Evolutionary conservation across 2,797 vertebrate species (phyloP), one percentile per base, ranked within the genome.

Genomic region (Tympanoctomys barrerae): DNA sequence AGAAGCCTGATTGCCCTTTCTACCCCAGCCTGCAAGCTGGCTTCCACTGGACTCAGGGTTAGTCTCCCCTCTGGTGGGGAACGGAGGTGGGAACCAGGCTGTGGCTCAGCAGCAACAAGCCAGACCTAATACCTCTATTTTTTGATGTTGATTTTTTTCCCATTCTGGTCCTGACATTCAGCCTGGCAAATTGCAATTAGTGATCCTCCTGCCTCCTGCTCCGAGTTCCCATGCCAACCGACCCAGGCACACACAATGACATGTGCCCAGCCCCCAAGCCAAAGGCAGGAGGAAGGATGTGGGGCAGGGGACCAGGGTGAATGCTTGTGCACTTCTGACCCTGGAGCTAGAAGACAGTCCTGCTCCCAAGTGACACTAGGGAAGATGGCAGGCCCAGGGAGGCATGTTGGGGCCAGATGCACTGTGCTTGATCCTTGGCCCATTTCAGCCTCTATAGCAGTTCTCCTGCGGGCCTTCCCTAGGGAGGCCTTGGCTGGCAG

Each of bases 121-220:
- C 16, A 5, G 85, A 97, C 95, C 93, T 83, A 97, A 96, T 90
- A 68, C 94, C 85, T 91, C 89, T 97, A 92, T 94, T 97, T 95
- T 97, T 97, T 97, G 96, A 97, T 97, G 97, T 94, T 97, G 95
- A 88, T 94, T 94, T 92, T 96, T 94, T 95, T 52, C 10, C 82
- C 94, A 97, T 98, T 91, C 90, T 2, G 33, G 97, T 92, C 95
- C 93, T 97, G 97, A 98, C 96, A 98, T 97, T 97, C 97, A 96
- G 97, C 97, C 97, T 97, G 93, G 97, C 97, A 97, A 97, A 98
- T 98, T 96, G 95, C 96, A 97, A 98, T 98, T 98, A 98, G 96
- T 87, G 96, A 96, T 97, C 94, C 0, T 75, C 96, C 96, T 1
- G 87, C 97, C 96, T 97, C 97, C 97, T 95, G 94, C 86, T 97